Percentiles rank a stretch among this genome's conserved stretches.
Conservation (phyloP, 2,888 invertebrate species). For the Merodon equestris region DNA sequence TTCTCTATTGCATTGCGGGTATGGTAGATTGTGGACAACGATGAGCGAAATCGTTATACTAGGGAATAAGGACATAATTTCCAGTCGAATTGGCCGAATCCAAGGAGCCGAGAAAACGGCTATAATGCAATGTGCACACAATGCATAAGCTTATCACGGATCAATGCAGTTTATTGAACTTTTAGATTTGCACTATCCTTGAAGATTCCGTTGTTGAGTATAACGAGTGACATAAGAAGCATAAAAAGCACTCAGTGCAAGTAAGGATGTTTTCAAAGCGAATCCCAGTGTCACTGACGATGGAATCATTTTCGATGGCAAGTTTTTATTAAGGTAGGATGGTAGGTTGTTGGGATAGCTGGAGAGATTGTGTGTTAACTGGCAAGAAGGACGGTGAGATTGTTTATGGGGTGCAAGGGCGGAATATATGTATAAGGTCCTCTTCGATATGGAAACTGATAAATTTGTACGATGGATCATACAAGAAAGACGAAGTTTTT, state of each 20-base stretch:
- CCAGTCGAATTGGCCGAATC: constrained; percentile 37
- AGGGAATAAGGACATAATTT: constrained; percentile 31
- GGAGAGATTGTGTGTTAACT: constrained; percentile 31
- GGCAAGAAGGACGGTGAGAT: constrained; percentile 28
- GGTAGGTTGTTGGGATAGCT: constrained; percentile 41
- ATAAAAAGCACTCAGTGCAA: constrained; percentile 12
- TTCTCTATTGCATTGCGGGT: constrained; percentile 13
- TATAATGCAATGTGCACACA: constrained; percentile 64
- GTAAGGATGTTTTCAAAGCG: constrained; percentile 14
- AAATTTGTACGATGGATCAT: constrained; percentile 27
- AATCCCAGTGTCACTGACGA: constrained; percentile 32
- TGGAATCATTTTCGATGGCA: constrained; percentile 39
- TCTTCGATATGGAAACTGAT: constrained; percentile 64
- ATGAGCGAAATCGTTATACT: background rate
- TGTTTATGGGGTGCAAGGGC: constrained; percentile 17
- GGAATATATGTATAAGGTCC: constrained; percentile 46
- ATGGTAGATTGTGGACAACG: constrained; percentile 9
- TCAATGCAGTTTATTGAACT: constrained; percentile 62
- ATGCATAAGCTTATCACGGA: constrained; percentile 64
- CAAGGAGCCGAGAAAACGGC: constrained; percentile 1
- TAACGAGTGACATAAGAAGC: background rate
- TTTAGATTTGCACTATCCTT: constrained; percentile 64
- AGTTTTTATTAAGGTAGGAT: constrained; percentile 41
- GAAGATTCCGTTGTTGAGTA: constrained; percentile 36
- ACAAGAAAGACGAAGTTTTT: constrained; percentile 50